Evolutionary conservation across 2,888 invertebrate genomes (phyloP), one percentile per base, ranked within the genome.

Genomic region (Ischnus inquisitorius): DNA sequence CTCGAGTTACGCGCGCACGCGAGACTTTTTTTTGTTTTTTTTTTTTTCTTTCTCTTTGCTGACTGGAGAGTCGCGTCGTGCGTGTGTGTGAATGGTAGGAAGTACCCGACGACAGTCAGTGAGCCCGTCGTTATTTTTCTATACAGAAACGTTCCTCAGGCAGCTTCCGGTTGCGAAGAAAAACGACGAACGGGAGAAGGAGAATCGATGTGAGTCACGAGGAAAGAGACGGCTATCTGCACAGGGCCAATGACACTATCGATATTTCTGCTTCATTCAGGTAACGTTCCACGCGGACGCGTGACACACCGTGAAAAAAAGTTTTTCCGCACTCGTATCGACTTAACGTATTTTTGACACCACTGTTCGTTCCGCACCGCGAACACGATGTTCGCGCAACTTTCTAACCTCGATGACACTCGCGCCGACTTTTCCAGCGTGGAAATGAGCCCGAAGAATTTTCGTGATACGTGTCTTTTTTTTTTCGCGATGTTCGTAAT

Each of bases 121-220:
- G 10, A 64, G 16, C 39, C 34, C 12, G 65, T 67, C 67, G 78
- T 72, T 68, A 39, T 22, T 78, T 74, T 64, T 82, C 43, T n/a
- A n/a, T 67, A 48, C 34, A 67, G 57, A 6, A n/a, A 72, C 81
- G 60, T 71, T 68, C 46, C 64, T 34, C 72, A 12, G 46, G 28
- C 62, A 71, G 74, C 79, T 84, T 84, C 84, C 84, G 84, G 83
- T 83, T 68, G 72, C 39, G 48, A 57, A 34, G 39, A 25, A 64
- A 68, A 51, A 64, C 65, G 25, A 34, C 39, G 19, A 16, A 8
- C 10, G 34, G n/a, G 14, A 28, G 28, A 12, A 57, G 14, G 28
- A 57, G 28, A 25, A 57, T 28, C 57, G 57, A 57, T 57, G 57
- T 14, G 57, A 57, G 57, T 28, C 25, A 57, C 57, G 28, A 25